Evolutionary conservation across 2,888 invertebrate species (phyloP), one percentile per base, ranked within the genome.

Genomic region (Selenia dentaria): DNA sequence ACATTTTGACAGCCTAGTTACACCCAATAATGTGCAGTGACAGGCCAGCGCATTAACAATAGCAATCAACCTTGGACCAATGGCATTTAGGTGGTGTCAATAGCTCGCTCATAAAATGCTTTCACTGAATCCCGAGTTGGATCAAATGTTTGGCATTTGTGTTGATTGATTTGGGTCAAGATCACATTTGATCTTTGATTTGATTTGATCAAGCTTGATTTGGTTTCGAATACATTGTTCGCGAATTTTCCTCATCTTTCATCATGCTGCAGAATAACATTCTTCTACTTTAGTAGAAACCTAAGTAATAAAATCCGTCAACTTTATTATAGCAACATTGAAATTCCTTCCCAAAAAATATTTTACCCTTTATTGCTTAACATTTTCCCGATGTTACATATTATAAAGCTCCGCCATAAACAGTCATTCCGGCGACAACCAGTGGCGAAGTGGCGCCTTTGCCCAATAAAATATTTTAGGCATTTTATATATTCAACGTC

Each of bases 81-180:
- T 83, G 70, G 66, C 77, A 83, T 83, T 83, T 80, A 73, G 55
- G 68, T 64, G 56, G 68, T 78, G 82, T 83, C 84, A 83, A 82
- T 85, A 83, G 82, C 69, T 64, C 65, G 67, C 62, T 59, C 62
- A 45, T 56, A 67, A 59, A 69, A 70, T 71, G 70, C 80, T 84
- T 84, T 83, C 82, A 70, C 76, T 65, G 54, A 38, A 42, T 54
- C 59, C 48, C 62, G 57, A 62, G 66, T 64, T 64, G 62, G 71
- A 71, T 74, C 77, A 70, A 69, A 48, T 22, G 64, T 70, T 77
- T 79, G 79, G 65, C 80, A 85, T 85, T 84, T 83, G 56, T 61
- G 60, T 62, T 69, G 67, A 74, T 67, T 57, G 55, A 81, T 76
- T 65, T 79, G 53, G 85, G 87, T 86, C 87, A 88, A 86, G 88